phyloP scores from a whole-genome alignment of 2,888 invertebrate species.

The Plagodis dolabraria region DNA sequence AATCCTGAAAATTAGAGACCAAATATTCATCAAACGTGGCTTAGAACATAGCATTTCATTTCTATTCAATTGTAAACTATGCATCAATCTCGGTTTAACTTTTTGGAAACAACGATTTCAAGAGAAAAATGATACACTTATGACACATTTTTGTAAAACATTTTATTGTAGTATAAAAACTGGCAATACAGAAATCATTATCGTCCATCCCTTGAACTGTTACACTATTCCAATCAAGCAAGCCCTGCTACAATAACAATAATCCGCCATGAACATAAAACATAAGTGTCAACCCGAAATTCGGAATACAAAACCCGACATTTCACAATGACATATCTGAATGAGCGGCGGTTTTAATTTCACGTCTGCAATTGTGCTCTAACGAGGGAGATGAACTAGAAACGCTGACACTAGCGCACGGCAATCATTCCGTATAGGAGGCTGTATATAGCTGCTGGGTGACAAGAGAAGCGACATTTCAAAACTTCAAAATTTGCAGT shows the following conservation, averaged over 20 bases:
- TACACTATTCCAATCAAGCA: background rate
- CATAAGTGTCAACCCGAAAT: conserved; percentile 12
- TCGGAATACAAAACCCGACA: conserved; percentile 18
- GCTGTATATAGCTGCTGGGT: conserved; percentile 26
- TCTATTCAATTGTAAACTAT: too few species aligned
- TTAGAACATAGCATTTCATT: too few species aligned
- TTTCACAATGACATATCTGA: conserved; percentile 43
- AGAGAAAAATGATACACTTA: too few species aligned
- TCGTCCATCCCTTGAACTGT: background rate
- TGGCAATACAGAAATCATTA: too few species aligned
- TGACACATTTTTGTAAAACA: too few species aligned
- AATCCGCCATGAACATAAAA: conserved; percentile 3
- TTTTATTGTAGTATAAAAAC: too few species aligned
- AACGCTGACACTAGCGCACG: conserved; percentile 79
- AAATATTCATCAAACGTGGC: too few species aligned
- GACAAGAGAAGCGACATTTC: conserved; percentile 47
- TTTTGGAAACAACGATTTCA: too few species aligned
- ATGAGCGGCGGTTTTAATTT: conserved; percentile 72
- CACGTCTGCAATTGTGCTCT: conserved; percentile 71
- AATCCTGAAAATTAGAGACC: too few species aligned
- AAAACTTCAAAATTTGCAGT: too few species aligned
- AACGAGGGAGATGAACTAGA: conserved; percentile 78
- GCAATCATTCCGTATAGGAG: conserved; percentile 68
- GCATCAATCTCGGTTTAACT: too few species aligned
- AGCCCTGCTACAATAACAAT: conserved; percentile 1